phyloP scores from a whole-genome alignment of 1,140 invertebrate species.

The Solen grandis region DNA sequence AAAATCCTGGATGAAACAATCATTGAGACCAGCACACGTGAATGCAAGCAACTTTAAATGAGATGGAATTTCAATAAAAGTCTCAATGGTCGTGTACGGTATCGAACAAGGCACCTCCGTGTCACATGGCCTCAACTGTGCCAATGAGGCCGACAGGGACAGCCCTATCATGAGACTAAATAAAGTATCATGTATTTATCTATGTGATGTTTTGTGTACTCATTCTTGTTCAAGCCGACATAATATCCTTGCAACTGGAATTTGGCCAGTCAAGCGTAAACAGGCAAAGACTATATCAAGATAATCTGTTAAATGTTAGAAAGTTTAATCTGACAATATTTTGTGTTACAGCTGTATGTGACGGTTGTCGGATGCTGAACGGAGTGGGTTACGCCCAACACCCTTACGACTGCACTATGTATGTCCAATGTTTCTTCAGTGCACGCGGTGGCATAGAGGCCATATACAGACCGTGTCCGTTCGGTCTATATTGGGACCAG shows the following conservation, averaged over 20 bases:
- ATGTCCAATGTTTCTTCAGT: slow-evolving; percentile 41
- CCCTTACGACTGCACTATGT: slow-evolving; percentile 42
- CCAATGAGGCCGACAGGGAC: no score
- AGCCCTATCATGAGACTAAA: no score
- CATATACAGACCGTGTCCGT: slow-evolving; percentile 38
- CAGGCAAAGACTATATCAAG: neutral
- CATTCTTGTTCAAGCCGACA: neutral
- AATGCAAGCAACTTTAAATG: no score
- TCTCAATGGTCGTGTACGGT: no score
- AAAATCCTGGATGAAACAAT: no score
- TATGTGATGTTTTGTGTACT: no score
- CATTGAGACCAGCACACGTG: no score
- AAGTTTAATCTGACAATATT: no score
- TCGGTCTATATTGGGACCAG: slow-evolving; percentile 54
- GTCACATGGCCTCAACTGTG: no score
- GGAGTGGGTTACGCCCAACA: slow-evolving; percentile 43
- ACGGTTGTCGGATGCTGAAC: slow-evolving; percentile 42
- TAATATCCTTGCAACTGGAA: neutral
- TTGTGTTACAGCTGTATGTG: slow-evolving; percentile 46
- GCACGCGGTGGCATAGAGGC: slow-evolving; percentile 25
- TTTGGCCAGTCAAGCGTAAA: neutral
- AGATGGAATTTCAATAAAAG: no score
- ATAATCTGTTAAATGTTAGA: neutral
- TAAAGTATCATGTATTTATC: no score
- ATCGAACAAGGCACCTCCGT: no score